Evolutionary conservation across 1,140 invertebrate species (phyloP).

Genomic region (Trissolcus basalis): DNA sequence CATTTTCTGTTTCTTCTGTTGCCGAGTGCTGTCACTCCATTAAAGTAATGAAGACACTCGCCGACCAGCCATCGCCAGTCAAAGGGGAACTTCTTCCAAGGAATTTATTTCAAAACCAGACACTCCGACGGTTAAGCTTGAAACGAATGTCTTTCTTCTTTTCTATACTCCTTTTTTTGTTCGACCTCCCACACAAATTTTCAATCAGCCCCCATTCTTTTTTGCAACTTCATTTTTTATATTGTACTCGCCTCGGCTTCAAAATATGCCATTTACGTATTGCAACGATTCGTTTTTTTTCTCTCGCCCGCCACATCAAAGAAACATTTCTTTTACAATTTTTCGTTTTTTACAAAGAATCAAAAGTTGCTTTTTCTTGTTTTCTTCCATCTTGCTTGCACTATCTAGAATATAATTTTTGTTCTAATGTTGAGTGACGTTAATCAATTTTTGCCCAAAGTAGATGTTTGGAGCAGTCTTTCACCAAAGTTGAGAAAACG

Average conservation of each 20-base stretch:
- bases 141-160: conserved; percentile 66
- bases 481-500: too few species aligned
- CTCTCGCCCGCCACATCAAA: too few species aligned
- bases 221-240: conserved; percentile 27
- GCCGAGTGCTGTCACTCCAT: conserved; percentile 68
- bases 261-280: neutral
- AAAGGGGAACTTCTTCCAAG: conserved; percentile 69
- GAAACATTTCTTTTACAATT: too few species aligned
- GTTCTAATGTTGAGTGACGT: too few species aligned
- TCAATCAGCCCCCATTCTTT: conserved; percentile 39
- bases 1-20: conserved; percentile 47
- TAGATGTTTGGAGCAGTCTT: too few species aligned
- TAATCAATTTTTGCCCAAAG: too few species aligned
- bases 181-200: conserved; percentile 43
- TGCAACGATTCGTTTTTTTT: neutral
- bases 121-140: conserved; percentile 66
- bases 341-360: too few species aligned
- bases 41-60: conserved; percentile 75
- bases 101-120: conserved; percentile 70
- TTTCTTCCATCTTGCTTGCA: too few species aligned
- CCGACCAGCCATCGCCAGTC: conserved; percentile 56
- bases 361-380: neutral
- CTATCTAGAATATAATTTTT: too few species aligned
- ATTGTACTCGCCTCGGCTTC: neutral
- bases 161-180: conserved; percentile 30